Evolutionary conservation across 2,888 invertebrate species (phyloP).

Genomic region (Cephus pulcher): DNA sequence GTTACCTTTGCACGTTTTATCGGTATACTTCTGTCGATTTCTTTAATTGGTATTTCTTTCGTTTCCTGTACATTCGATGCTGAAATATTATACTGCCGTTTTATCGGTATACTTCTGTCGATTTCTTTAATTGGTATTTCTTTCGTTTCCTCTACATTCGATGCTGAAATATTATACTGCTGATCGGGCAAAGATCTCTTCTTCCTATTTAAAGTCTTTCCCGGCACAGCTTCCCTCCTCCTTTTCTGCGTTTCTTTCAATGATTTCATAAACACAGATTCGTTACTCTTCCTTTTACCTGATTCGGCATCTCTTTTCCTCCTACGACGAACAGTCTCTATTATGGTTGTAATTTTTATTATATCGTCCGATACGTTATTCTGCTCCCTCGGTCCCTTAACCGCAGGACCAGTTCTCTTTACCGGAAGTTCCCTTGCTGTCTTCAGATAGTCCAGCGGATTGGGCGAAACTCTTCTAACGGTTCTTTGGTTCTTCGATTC

Average conservation of each 20-base stretch:
- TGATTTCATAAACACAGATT: background rate
- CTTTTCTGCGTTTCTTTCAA: background rate
- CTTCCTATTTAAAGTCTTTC: background rate
- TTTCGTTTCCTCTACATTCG: conserved; percentile 5
- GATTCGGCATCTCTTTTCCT: conserved; percentile 2
- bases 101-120: background rate
- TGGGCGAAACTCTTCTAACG: background rate
- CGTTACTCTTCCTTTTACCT: background rate
- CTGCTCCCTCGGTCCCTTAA: background rate
- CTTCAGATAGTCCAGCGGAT: background rate
- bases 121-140: background rate
- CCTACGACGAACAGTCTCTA: conserved; percentile 24
- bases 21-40: background rate
- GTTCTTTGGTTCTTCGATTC: background rate
- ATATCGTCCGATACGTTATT: conserved; percentile 8
- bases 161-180: conserved; percentile 13
- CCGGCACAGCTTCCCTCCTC: background rate
- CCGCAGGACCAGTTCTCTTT: background rate
- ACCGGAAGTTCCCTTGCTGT: background rate
- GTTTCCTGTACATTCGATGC: conserved; percentile 7
- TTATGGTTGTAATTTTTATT: conserved; percentile 29
- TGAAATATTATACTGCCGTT: conserved; percentile 11
- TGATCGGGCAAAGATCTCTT: background rate
- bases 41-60: conserved; percentile 2
- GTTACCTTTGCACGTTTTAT: background rate